These are phyloP conservation scores for Myxocyprinus asiaticus DNA, from an alignment of 2,113 vertebrate genomes.

Conservation along the genomic window DNA sequence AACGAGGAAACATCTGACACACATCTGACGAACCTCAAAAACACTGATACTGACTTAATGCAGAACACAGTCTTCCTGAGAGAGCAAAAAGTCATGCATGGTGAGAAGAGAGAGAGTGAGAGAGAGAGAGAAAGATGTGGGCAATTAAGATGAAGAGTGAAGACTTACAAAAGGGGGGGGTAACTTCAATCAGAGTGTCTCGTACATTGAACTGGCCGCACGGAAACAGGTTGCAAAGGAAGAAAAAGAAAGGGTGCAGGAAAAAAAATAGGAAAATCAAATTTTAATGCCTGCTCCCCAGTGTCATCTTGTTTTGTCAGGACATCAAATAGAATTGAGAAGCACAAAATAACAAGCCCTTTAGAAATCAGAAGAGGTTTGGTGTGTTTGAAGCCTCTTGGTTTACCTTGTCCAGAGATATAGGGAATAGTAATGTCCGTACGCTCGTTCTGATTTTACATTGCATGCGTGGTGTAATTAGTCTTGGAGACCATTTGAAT, in stretches of 20 bases:
- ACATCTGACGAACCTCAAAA: slow-evolving; percentile 50
- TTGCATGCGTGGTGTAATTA: slow-evolving; percentile 64
- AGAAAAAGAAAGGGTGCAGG: neutral
- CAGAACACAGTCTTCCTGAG: slow-evolving; percentile 43
- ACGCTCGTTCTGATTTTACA: slow-evolving; percentile 72
- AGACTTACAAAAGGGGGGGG: slow-evolving; percentile 66
- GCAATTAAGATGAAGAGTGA: slow-evolving; percentile 82
- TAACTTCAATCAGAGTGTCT: slow-evolving; percentile 68
- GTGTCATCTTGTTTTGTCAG: slow-evolving; percentile 93
- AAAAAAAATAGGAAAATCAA: slow-evolving; percentile 78
- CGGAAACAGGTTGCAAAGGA: slow-evolving; percentile 75
- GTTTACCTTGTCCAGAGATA: slow-evolving; percentile 88
- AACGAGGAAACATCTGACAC: slow-evolving; percentile 81
- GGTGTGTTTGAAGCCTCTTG: slow-evolving; percentile 86
- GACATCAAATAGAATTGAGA: slow-evolving; percentile 97
- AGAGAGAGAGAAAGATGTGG: slow-evolving; percentile 56
- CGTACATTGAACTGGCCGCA: slow-evolving; percentile 78
- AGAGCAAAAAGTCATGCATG: slow-evolving; percentile 28
- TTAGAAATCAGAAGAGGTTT: slow-evolving; percentile 86
- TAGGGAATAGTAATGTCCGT: slow-evolving; percentile 78
- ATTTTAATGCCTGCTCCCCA: slow-evolving; percentile 91
- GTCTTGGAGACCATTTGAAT: slow-evolving; percentile 53
- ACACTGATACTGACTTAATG: slow-evolving; percentile 54
- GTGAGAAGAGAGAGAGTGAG: slow-evolving; percentile 67
- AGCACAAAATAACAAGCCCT: slow-evolving; percentile 91